Evolutionary conservation across 2,888 invertebrate genomes (phyloP).

Genomic region (Chrysina gloriosa): DNA sequence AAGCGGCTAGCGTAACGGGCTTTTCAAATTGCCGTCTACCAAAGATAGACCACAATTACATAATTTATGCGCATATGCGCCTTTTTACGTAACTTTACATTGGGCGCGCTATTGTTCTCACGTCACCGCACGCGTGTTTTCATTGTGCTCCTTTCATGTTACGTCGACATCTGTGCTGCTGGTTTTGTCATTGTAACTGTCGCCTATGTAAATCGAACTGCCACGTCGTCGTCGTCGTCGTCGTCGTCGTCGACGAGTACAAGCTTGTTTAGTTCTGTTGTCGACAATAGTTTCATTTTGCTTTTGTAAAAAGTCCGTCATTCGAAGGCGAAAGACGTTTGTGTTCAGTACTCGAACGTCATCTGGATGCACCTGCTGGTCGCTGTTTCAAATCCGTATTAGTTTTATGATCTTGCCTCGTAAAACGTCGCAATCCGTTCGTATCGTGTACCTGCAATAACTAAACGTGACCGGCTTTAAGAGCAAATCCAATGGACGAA

Average conservation of each 20-base stretch:
- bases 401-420: background rate
- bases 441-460: background rate
- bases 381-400: too few species aligned
- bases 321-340: too few species aligned
- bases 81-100: too few species aligned
- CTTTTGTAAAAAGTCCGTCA: too few species aligned
- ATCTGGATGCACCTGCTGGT: too few species aligned
- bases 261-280: conserved; percentile 43
- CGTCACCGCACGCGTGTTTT: too few species aligned
- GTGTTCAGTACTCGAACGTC: too few species aligned
- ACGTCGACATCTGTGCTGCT: background rate
- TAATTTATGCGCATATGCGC: too few species aligned
- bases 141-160: background rate
- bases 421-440: background rate
- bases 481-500: conserved; percentile 46
- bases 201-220: background rate
- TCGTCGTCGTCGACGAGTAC: background rate
- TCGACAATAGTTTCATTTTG: conserved; percentile 17
- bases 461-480: conserved; percentile 59
- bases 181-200: background rate
- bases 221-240: background rate
- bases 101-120: too few species aligned
- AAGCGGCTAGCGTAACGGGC: too few species aligned
- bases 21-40: too few species aligned
- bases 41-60: too few species aligned